phyloP scores from a whole-genome alignment of 1,140 invertebrate species.

The Sitodiplosis mosellana region DNA sequence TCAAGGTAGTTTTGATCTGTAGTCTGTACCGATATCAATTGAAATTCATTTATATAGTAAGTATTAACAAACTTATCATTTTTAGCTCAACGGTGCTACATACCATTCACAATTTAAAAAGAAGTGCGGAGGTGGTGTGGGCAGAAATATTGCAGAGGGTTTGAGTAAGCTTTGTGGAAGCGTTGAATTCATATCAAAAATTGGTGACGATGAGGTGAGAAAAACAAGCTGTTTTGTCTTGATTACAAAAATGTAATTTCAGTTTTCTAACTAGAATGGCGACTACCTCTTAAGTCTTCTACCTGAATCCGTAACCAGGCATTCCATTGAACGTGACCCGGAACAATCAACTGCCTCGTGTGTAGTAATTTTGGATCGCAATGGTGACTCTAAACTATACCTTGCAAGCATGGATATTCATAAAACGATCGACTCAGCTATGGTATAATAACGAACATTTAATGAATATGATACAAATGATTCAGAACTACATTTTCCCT shows the following conservation, averaged over 20 bases:
- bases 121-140: constrained; percentile 69
- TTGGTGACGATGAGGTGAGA: constrained; percentile 47
- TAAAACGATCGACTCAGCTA: constrained; percentile 40
- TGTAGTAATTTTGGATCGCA: constrained; percentile 45
- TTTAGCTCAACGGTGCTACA: constrained; percentile 60
- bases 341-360: constrained; percentile 46
- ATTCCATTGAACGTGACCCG: constrained; percentile 23
- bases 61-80: no score
- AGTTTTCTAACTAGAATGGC: constrained; percentile 28
- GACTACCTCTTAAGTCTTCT: constrained; percentile 25
- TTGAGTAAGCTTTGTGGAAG: constrained; percentile 47
- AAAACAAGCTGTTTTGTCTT: no score
- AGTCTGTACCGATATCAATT: no score
- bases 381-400: constrained; percentile 58
- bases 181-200: constrained; percentile 55
- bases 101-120: constrained; percentile 36
- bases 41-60: no score
- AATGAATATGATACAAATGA: neutral
- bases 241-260: no score
- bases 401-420: constrained; percentile 74
- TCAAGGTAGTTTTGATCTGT: no score
- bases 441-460: constrained; percentile 28
- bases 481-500: constrained; percentile 1
- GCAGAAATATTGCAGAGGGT: constrained; percentile 75
- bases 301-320: constrained; percentile 15